Evolutionary conservation across 2,797 vertebrate genomes (phyloP).

Genomic region (Poecilia velifera): DNA sequence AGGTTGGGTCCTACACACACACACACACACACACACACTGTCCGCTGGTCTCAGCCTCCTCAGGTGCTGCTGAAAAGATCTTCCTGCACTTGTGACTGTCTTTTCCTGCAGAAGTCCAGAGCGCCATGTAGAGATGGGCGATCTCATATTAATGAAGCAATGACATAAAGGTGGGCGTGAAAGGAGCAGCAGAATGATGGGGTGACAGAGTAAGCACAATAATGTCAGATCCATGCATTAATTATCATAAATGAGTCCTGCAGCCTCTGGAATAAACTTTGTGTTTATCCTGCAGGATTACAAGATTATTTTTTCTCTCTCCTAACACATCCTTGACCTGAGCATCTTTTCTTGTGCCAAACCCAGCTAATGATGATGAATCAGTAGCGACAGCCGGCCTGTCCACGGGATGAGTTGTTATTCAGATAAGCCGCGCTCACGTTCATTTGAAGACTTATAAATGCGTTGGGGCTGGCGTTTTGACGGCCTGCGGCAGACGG

Average conservation of each 20-base stretch:
- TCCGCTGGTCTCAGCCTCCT: conserved; percentile 43
- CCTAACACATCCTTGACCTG: conserved; percentile 52
- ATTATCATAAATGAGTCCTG: conserved; percentile 66
- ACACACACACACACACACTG: too few relatives aligned
- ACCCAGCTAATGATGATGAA: conserved; percentile 79
- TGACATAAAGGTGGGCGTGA: conserved; percentile 59
- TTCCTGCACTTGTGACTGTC: conserved; percentile 48
- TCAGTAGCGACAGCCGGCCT: conserved; percentile 68
- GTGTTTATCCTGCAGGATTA: conserved; percentile 51
- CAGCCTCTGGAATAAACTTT: conserved; percentile 44
- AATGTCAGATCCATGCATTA: conserved; percentile 60
- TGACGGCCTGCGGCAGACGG: conserved; percentile 80
- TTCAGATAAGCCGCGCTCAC: conserved; percentile 66
- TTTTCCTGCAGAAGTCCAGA: conserved; percentile 22
- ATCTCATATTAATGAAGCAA: conserved; percentile 68
- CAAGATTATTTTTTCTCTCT: conserved; percentile 49
- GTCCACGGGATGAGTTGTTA: conserved; percentile 76
- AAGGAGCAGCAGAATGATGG: conserved; percentile 60
- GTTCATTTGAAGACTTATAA: conserved; percentile 78
- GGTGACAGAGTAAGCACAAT: conserved; percentile 53
- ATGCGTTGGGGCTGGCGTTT: conserved; percentile 77
- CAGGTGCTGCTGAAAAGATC: conserved; percentile 50
- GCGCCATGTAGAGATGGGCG: conserved; percentile 41
- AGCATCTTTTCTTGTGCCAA: conserved; percentile 65
- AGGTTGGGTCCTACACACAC: conserved; percentile 45